Evolutionary conservation across 2,113 vertebrate species (phyloP).

Genomic region (Cyanistes caeruleus): DNA sequence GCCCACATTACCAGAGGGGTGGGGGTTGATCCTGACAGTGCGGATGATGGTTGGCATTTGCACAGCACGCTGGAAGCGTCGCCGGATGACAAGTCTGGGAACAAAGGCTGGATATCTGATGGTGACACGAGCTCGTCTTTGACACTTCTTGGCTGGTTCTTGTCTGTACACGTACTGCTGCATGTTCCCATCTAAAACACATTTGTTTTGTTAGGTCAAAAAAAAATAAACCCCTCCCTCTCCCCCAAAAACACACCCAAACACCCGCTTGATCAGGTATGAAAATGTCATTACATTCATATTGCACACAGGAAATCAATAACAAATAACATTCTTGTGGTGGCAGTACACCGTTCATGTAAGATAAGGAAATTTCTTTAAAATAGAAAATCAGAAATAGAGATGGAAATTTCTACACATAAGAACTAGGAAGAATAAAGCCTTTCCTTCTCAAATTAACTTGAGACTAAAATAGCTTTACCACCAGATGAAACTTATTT

Average conservation of each 20-base stretch:
- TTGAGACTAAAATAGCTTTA: neutral
- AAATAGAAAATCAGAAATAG: neutral
- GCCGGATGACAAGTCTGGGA: constrained; percentile 49
- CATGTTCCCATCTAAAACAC: constrained; percentile 80
- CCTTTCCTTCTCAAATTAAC: neutral
- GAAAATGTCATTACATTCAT: rapidly evolving
- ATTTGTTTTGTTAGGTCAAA: neutral
- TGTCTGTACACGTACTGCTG: constrained; percentile 90
- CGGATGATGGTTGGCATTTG: constrained; percentile 8
- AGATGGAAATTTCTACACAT: neutral
- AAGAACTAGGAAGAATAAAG: neutral
- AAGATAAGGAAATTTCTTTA: neutral
- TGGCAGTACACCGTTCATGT: neutral
- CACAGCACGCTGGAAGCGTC: constrained; percentile 67
- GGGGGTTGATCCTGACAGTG: constrained; percentile 58
- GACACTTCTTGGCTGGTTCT: constrained; percentile 78
- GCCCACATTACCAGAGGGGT: neutral
- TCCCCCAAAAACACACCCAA: neutral
- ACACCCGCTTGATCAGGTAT: neutral
- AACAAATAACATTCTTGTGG: neutral
- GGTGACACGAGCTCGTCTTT: constrained; percentile 54
- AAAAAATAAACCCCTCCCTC: neutral
- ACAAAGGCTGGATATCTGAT: constrained; percentile 58
- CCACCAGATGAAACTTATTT: neutral
- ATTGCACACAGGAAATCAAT: neutral